These are phyloP conservation scores for Athrips mouffetella DNA, from an alignment of 2,888 invertebrate species.

Conservation along the genomic window DNA sequence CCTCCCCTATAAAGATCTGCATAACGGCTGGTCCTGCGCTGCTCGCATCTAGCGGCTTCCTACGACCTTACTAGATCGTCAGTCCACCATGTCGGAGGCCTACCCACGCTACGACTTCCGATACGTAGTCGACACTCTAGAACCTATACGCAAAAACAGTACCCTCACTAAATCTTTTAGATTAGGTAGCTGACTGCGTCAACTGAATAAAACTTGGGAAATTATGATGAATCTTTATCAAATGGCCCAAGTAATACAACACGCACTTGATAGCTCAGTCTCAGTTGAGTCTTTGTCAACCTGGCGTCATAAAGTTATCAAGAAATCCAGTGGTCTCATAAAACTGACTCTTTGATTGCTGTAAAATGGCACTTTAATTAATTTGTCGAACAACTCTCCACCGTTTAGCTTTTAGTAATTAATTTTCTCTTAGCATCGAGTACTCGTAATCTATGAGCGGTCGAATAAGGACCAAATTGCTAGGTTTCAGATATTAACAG, in stretches of 20 bases:
- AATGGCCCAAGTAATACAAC: neutral
- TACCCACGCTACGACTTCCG: too few relatives aligned
- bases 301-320: conserved; percentile 7
- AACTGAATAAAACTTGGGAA: too few relatives aligned
- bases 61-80: too few relatives aligned
- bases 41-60: too few relatives aligned
- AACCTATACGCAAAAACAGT: too few relatives aligned
- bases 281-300: neutral
- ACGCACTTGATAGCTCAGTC: neutral
- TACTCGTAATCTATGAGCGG: neutral
- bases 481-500: neutral
- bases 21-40: too few relatives aligned
- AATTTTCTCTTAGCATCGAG: conserved; percentile 13
- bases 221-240: too few relatives aligned
- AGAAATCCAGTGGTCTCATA: conserved; percentile 17
- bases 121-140: too few relatives aligned
- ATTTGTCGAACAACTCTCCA: conserved; percentile 34
- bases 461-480: conserved; percentile 2
- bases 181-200: too few relatives aligned
- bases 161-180: too few relatives aligned
- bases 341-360: conserved; percentile 32
- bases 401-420: conserved; percentile 24
- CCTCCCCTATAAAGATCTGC: too few relatives aligned
- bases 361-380: conserved; percentile 43
- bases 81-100: too few relatives aligned